phyloP scores from a whole-genome alignment of 2,888 invertebrate species.

The Amiota communis region DNA sequence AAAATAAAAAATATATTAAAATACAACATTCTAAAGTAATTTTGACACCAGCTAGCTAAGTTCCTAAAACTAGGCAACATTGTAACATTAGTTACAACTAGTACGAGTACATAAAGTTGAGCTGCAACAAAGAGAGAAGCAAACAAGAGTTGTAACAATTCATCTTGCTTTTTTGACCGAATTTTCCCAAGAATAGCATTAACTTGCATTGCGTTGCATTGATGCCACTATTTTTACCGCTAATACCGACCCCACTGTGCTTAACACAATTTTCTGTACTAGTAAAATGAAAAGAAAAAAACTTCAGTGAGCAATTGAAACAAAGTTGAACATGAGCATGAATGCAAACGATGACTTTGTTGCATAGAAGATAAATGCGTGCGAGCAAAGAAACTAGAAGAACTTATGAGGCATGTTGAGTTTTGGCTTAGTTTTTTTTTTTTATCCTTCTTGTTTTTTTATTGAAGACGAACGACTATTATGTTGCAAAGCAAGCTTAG shows the following conservation, averaged over 20 bases:
- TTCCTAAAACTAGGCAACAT: slow-evolving; percentile 15
- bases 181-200: not conserved
- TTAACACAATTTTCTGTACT: no score
- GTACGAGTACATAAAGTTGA: no score
- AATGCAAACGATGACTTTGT: slow-evolving; percentile 63
- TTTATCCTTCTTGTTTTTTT: not conserved
- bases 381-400: slow-evolving; percentile 42
- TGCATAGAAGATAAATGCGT: slow-evolving; percentile 38
- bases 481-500: slow-evolving; percentile 51
- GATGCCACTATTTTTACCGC: not conserved
- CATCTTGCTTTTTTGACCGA: no score
- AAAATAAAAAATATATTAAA: not conserved
- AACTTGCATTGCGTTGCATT: not conserved
- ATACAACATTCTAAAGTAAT: slow-evolving; percentile 7
- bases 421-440: slow-evolving; percentile 54
- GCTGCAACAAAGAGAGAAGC: not conserved
- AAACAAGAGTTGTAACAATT: no score
- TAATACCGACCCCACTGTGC: no score
- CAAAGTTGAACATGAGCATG: slow-evolving; percentile 65
- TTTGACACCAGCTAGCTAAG: not conserved
- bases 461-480: slow-evolving; percentile 7
- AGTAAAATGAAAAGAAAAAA: no score
- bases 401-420: slow-evolving; percentile 53
- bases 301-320: slow-evolving; percentile 30
- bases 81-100: slow-evolving; percentile 1